Evolutionary conservation across 2,888 invertebrate species (phyloP).

Genomic region (Aphrophora alni): DNA sequence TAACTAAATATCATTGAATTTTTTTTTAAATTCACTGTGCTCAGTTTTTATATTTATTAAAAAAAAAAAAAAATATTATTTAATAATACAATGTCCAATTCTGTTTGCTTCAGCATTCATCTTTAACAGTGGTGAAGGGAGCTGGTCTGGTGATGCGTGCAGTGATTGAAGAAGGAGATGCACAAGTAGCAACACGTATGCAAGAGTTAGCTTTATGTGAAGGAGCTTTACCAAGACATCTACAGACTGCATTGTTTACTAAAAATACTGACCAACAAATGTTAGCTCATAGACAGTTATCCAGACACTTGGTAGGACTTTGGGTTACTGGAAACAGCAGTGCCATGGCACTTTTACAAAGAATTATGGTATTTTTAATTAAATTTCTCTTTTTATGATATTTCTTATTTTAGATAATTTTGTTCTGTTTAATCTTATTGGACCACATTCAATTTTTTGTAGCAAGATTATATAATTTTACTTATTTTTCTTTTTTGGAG

Average conservation of each 20-base stretch:
- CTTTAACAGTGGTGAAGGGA: conserved; percentile 95
- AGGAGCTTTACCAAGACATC: conserved; percentile 92
- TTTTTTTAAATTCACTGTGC: no score
- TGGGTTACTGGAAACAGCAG: conserved; percentile 96
- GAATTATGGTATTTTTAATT: conserved; percentile 78
- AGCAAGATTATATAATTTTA: no score
- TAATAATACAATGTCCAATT: neutral
- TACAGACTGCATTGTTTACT: conserved; percentile 89
- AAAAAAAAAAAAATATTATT: no score
- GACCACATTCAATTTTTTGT: no score
- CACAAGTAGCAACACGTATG: conserved; percentile 92
- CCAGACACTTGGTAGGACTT: conserved; percentile 90
- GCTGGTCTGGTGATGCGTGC: conserved; percentile 97
- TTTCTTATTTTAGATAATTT: no score
- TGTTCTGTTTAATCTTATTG: no score
- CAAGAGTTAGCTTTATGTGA: conserved; percentile 95
- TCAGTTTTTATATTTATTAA: no score
- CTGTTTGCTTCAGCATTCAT: conserved; percentile 76
- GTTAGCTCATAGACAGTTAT: conserved; percentile 88
- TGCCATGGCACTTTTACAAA: conserved; percentile 82
- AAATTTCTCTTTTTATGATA: no score
- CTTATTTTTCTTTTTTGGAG: no score
- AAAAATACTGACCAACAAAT: conserved; percentile 79
- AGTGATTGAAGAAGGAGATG: conserved; percentile 95
- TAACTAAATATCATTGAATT: no score